Conservation (phyloP, 92 coral and sea anemone genomes). For the Epizoanthus fatuus region DNA sequence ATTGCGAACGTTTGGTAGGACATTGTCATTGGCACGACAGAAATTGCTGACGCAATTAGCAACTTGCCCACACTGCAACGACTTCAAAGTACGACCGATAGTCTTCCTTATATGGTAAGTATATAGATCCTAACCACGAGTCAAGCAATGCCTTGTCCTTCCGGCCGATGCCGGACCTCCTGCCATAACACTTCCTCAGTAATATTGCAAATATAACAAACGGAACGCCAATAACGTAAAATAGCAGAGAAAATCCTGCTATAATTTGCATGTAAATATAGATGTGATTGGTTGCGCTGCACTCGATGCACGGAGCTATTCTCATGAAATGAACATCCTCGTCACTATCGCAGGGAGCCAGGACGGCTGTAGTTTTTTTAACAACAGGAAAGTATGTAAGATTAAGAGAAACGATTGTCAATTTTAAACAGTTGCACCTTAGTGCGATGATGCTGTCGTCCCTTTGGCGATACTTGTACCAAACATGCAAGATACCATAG, state of each 20-base stretch:
- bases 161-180: not conserved
- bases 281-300: slow-evolving; percentile 21
- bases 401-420: slow-evolving; percentile 52
- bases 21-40: slow-evolving; percentile 68
- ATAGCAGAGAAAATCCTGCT: slow-evolving; percentile 58
- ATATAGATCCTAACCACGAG: no score
- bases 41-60: slow-evolving; percentile 69
- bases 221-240: slow-evolving; percentile 69
- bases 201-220: slow-evolving; percentile 56
- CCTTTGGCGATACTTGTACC: not conserved
- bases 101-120: slow-evolving; percentile 44
- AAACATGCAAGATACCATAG: not conserved
- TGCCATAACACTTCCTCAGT: slow-evolving; percentile 20
- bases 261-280: slow-evolving; percentile 53
- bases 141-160: slow-evolving; percentile 13
- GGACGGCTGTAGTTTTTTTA: slow-evolving; percentile 53
- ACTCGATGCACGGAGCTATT: slow-evolving; percentile 68
- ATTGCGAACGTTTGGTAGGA: slow-evolving; percentile 70
- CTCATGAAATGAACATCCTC: slow-evolving; percentile 46
- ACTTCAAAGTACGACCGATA: slow-evolving; percentile 64
- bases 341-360: slow-evolving; percentile 59
- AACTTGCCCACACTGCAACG: slow-evolving; percentile 61
- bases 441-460: not conserved
- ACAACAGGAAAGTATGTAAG: slow-evolving; percentile 69
- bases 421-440: slow-evolving; percentile 39